These are phyloP conservation scores for Diabrotica virgifera DNA, from an alignment of 1,140 invertebrate species.

Conservation along the genomic window DNA sequence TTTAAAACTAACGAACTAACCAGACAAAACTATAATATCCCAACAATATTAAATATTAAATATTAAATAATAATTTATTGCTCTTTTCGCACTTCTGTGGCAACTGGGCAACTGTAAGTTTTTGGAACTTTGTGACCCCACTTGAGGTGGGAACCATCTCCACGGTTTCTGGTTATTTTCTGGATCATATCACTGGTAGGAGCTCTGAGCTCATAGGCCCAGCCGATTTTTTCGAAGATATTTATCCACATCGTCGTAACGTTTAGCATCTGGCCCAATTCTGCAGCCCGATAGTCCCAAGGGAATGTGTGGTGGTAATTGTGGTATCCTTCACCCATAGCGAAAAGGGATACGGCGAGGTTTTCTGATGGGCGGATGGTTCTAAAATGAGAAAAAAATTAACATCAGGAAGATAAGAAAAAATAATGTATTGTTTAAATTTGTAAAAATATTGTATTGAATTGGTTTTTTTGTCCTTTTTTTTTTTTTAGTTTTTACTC, in stretches of 20 bases:
- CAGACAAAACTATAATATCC: no score
- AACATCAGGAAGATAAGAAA: no score
- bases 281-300: conserved; percentile 77
- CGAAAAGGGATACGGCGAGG: conserved; percentile 56
- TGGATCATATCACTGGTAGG: conserved; percentile 58
- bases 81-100: no score
- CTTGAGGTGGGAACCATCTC: conserved; percentile 59
- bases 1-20: no score
- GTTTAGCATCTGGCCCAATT: conserved; percentile 55
- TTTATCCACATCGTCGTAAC: conserved; percentile 65
- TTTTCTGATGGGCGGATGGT: conserved; percentile 65
- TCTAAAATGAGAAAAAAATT: conserved; percentile 46
- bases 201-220: conserved; percentile 74
- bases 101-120: neutral
- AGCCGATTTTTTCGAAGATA: conserved; percentile 66
- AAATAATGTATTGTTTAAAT: no score
- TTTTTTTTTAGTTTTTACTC: no score
- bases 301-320: conserved; percentile 93
- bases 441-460: no score
- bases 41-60: no score
- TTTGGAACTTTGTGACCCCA: conserved; percentile 12
- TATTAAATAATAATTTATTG: no score
- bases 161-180: conserved; percentile 53
- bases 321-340: conserved; percentile 78
- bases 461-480: no score